Conservation (phyloP, 2,888 invertebrate species). For the Willowsia nigromaculata region DNA sequence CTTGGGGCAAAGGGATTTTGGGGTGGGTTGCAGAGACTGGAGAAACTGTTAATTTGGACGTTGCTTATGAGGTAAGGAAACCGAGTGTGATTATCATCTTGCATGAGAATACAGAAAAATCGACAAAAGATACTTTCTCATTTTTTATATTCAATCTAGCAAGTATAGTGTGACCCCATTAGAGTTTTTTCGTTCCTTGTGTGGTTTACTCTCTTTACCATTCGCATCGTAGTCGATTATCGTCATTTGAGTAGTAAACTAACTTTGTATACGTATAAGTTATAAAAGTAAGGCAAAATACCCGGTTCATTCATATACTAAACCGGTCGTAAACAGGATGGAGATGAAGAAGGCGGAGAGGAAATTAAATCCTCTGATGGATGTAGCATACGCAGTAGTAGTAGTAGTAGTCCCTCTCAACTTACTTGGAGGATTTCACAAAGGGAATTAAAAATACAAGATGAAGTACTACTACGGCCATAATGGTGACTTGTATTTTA, state of each 20-base stretch:
- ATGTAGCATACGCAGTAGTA: too few species aligned
- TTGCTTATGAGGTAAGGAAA: conserved; percentile 81
- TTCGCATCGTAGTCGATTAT: too few species aligned
- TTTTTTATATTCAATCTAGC: too few species aligned
- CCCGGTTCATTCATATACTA: neutral
- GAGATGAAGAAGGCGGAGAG: neutral
- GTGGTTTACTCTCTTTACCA: too few species aligned
- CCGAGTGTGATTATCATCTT: neutral
- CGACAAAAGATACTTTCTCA: too few species aligned
- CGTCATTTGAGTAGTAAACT: neutral
- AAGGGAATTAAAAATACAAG: neutral
- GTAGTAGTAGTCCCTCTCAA: neutral
- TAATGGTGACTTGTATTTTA: too few species aligned
- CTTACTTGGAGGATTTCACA: neutral
- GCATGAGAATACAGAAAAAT: too few species aligned
- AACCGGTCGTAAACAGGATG: conserved; percentile 6
- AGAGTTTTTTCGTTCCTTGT: too few species aligned
- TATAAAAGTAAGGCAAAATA: neutral
- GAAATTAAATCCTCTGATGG: conserved; percentile 2
- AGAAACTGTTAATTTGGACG: conserved; percentile 81
- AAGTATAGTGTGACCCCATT: too few species aligned
- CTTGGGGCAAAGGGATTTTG: conserved; percentile 82
- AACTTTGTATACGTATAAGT: too few species aligned
- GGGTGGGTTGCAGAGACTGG: conserved; percentile 82
- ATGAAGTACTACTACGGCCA: neutral